Evolutionary conservation across 2,797 vertebrate species (phyloP), one percentile per base, ranked within the genome.

Genomic region (Dromococcyx pavoninus): DNA sequence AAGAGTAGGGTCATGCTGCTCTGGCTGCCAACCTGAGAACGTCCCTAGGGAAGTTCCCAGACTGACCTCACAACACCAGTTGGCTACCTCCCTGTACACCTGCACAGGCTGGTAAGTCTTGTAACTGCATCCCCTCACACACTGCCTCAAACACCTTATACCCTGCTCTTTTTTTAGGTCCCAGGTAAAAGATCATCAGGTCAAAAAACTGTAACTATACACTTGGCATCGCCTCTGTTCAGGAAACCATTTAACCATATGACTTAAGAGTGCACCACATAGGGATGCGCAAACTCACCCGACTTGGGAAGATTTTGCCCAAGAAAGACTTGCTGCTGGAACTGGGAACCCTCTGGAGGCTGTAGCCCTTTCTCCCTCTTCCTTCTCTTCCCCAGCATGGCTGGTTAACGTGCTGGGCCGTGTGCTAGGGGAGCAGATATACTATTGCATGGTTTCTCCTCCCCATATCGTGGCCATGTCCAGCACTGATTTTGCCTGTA

Each of bases 361-460:
- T 25, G 22, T 8, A 79, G 64, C n/a, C 78, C 64, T 44, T 79
- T 65, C 30, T 83, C 60, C n/a, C 48, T 39, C 51, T 28, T 25
- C 19, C 25, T 58, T 12, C 48, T 65, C 43, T 64, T 65, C 69
- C 46, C 33, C 69, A 73, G 0, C 37, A 16, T 17, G 72, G 41
- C 72, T 69, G 67, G 76, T 61, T 67, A 60, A 39, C 0, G 1
- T 32, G 56, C 69, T 88, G 80, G 95, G 91, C 91, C 70, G 43
- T 37, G 56, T 86, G 91, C 91, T 95, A 93, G 73, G 48, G 51
- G 4, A 90, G 43, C 93, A 95, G 91, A 93, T 83, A 93, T 57
- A 48, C 60, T 33, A 30, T 50, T 60, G 64, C 69, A 62, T 12
- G 28, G 56, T 25, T 83, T 88, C 51, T 80, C 48, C 48, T 91